Evolutionary conservation across 1,140 invertebrate genomes (phyloP).

Genomic region (Aricia agestis): DNA sequence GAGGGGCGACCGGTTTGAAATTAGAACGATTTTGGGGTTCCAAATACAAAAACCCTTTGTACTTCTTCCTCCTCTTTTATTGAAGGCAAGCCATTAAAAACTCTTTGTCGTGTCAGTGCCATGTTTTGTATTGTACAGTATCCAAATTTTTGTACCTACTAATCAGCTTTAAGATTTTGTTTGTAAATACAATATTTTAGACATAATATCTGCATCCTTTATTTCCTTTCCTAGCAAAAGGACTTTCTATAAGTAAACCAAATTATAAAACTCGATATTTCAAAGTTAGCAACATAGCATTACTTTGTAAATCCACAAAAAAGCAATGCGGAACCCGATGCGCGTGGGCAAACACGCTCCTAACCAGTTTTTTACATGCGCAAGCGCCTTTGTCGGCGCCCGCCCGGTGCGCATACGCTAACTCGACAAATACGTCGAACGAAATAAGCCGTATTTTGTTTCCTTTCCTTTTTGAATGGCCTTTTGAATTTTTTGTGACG

Average conservation of each 20-base stretch:
- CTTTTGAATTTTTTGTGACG: conserved; percentile 51
- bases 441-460: conserved; percentile 74
- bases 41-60: not conserved
- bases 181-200: too few species aligned
- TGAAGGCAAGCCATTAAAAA: too few species aligned
- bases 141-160: too few species aligned
- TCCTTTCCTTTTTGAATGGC: conserved; percentile 61
- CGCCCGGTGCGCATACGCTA: conserved; percentile 69
- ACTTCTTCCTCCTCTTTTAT: too few species aligned
- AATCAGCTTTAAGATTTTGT: too few species aligned
- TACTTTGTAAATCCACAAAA: not conserved
- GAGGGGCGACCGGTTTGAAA: conserved; percentile 73
- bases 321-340: not conserved
- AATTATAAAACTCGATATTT: too few species aligned
- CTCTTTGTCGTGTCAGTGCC: too few species aligned
- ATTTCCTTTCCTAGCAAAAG: too few species aligned
- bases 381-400: conserved; percentile 65
- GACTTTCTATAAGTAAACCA: too few species aligned
- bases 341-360: not conserved
- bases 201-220: too few species aligned
- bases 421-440: conserved; percentile 71
- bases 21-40: conserved; percentile 49
- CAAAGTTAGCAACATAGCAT: too few species aligned
- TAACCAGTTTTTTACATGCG: conserved; percentile 58
- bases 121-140: too few species aligned